Conservation (phyloP, 2,113 vertebrate genomes). For the Otis tarda region DNA sequence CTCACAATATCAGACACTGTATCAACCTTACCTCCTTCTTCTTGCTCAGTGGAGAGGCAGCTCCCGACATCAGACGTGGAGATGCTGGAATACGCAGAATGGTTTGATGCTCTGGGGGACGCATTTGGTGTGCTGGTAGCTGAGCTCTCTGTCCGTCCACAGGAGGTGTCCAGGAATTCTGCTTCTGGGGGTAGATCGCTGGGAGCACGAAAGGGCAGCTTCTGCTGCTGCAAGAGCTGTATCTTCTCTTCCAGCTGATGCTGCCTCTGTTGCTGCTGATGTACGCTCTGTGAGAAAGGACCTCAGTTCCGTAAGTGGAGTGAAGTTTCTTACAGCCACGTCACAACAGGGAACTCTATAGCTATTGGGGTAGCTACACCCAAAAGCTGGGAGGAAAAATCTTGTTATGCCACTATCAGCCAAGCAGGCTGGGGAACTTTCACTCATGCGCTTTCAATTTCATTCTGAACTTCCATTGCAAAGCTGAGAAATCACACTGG, state of each 20-base stretch:
- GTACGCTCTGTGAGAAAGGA: conserved; percentile 78
- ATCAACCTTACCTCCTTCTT: conserved; percentile 80
- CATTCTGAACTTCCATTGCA: background rate
- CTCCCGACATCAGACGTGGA: conserved; percentile 82
- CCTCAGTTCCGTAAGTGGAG: background rate
- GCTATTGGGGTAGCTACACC: background rate
- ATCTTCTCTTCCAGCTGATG: conserved; percentile 93
- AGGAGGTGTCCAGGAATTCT: conserved; percentile 82
- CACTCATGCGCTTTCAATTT: background rate
- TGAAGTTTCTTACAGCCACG: background rate
- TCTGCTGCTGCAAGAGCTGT: conserved; percentile 89
- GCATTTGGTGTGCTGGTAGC: conserved; percentile 88
- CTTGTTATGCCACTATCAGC: background rate
- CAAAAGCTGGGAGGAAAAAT: background rate
- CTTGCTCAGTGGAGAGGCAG: conserved; percentile 83
- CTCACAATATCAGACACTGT: background rate
- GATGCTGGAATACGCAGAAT: conserved; percentile 82
- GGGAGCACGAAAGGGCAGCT: conserved; percentile 80
- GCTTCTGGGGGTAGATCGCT: conserved; percentile 73
- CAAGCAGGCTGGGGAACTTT: background rate
- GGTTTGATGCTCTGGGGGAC: conserved; percentile 92
- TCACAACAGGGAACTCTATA: background rate
- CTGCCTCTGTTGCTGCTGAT: conserved; percentile 93
- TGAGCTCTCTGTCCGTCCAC: conserved; percentile 82
- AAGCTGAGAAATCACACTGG: background rate